phyloP scores from a whole-genome alignment of 1,140 invertebrate genomes.

The Drosophila simulans region DNA sequence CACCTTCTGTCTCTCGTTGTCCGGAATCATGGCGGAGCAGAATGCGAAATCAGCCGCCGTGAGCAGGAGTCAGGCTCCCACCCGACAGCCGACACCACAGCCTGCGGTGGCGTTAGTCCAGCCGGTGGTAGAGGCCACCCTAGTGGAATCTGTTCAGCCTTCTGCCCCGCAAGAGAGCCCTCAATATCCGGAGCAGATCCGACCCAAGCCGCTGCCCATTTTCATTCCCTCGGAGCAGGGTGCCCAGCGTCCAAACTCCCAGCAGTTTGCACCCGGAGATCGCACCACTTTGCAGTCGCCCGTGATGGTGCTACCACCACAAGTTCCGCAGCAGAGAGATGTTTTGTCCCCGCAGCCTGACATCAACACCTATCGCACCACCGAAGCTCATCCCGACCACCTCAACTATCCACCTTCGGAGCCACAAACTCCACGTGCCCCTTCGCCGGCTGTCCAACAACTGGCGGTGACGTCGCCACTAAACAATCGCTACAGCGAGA shows the following conservation, averaged over 20 bases:
- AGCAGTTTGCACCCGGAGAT: constrained; percentile 41
- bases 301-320: constrained; percentile 56
- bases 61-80: constrained; percentile 22
- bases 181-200: constrained; percentile 60
- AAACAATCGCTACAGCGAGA: constrained; percentile 72
- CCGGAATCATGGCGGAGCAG: constrained; percentile 56
- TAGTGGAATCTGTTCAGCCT: constrained; percentile 16
- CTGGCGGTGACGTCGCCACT: constrained; percentile 52
- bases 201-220: constrained; percentile 61
- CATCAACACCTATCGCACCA: constrained; percentile 69
- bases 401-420: constrained; percentile 70
- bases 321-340: constrained; percentile 36
- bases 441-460: constrained; percentile 62
- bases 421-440: constrained; percentile 18
- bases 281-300: constrained; percentile 65
- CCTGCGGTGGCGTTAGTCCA: constrained; percentile 11
- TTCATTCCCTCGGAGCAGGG: constrained; percentile 54
- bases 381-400: constrained; percentile 75
- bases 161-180: constrained; percentile 21
- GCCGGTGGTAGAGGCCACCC: constrained; percentile 21
- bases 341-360: constrained; percentile 41
- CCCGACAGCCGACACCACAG: constrained; percentile 44
- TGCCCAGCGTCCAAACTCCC: constrained; percentile 45
- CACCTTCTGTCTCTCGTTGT: constrained; percentile 71
- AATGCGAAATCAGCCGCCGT: constrained; percentile 8